A percentile compares a stretch with the other conserved stretches of the same genome.
Evolutionary conservation across 2,888 invertebrate species (phyloP).

Genomic region (Ormyrus labotus): DNA sequence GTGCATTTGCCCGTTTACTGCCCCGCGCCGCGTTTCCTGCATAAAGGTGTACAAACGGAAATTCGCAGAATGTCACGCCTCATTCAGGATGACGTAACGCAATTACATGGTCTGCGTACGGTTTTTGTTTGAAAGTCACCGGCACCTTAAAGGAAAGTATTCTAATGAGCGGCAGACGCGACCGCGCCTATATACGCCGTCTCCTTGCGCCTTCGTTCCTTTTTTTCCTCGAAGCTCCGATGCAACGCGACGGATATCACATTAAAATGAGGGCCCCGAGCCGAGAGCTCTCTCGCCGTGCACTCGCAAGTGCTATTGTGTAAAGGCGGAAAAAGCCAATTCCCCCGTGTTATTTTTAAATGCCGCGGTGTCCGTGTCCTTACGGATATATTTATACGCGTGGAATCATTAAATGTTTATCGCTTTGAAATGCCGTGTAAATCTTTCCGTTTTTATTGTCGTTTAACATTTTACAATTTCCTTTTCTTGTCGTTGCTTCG

Average conservation of each 20-base stretch:
- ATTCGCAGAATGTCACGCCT: constrained; percentile 53
- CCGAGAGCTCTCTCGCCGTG: background rate
- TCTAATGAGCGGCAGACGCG: constrained; percentile 40
- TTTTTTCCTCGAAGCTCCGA: background rate
- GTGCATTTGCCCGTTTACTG: too few species aligned
- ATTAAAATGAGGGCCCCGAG: constrained; percentile 23
- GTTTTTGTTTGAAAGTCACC: constrained; percentile 30
- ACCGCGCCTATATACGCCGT: constrained; percentile 7
- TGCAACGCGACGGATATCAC: constrained; percentile 8
- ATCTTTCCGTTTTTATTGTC: too few species aligned
- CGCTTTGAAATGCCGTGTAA: background rate
- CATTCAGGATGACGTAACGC: constrained; percentile 45
- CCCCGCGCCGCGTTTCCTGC: constrained; percentile 33
- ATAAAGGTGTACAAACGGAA: constrained; percentile 27
- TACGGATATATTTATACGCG: constrained; percentile 3
- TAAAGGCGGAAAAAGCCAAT: constrained; percentile 13
- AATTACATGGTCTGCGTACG: constrained; percentile 35
- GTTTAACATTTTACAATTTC: too few species aligned
- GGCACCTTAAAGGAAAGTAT: constrained; percentile 25
- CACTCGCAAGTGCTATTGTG: background rate
- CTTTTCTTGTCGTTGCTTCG: too few species aligned
- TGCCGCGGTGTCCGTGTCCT: background rate
- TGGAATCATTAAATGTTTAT: background rate
- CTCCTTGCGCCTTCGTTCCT: constrained; percentile 32
- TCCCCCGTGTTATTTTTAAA: background rate